A percentile compares a stretch with the other conserved stretches of the same genome.
Conservation (phyloP, 2,113 vertebrate genomes). For the Protomyctophum bolini region DNA sequence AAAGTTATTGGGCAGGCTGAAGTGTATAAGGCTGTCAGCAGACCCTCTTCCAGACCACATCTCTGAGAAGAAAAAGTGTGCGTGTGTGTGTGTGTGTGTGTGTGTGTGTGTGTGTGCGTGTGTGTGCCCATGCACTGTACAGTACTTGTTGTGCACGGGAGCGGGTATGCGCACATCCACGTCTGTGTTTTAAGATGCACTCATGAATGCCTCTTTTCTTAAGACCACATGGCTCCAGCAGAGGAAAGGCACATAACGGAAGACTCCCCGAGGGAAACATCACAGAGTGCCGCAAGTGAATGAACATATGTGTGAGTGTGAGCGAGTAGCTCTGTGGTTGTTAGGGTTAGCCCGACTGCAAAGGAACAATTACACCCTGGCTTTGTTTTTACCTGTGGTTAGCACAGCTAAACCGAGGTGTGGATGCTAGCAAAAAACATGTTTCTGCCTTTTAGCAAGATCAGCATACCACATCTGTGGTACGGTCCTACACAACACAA, state of each 20-base stretch:
- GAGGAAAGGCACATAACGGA: background rate
- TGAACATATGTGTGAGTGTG: background rate
- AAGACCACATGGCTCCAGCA: background rate
- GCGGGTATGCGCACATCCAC: background rate
- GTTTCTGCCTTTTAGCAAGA: slow-evolving; percentile 16
- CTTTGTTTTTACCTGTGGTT: slow-evolving; percentile 56
- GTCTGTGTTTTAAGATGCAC: background rate
- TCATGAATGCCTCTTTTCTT: background rate
- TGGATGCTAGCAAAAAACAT: slow-evolving; percentile 37
- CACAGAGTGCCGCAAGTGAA: background rate
- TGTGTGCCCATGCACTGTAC: background rate
- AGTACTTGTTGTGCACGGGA: slow-evolving; percentile 2
- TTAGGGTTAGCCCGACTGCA: slow-evolving; percentile 4
- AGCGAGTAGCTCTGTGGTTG: slow-evolving; percentile 19
- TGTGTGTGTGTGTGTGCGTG: background rate
- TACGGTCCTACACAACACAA: background rate
- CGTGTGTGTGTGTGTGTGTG: background rate
- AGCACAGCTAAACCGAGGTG: slow-evolving; percentile 23
- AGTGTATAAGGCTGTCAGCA: slow-evolving; percentile 31
- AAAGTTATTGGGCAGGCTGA: slow-evolving; percentile 23
- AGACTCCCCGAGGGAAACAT: background rate
- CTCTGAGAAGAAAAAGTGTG: background rate
- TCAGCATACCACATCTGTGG: slow-evolving; percentile 33
- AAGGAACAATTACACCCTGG: slow-evolving; percentile 27
- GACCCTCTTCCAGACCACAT: slow-evolving; percentile 17